Evolutionary conservation across 35 echinoderm and acorn worm species (phyloP), one percentile per base, ranked within the genome.

Genomic region (Hemicentrotus pulcherrimus): DNA sequence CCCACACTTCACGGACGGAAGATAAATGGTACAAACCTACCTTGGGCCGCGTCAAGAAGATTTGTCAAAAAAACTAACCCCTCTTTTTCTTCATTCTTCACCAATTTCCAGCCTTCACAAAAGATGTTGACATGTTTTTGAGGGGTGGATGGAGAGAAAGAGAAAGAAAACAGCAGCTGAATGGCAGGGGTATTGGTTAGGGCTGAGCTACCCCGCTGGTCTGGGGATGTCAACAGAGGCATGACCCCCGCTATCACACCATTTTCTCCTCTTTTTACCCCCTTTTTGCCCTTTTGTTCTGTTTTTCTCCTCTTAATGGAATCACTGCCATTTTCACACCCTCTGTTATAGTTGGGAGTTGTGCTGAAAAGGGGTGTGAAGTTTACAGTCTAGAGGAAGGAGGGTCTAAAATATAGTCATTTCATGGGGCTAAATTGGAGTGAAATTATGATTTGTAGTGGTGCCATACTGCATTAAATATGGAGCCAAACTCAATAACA

Each of bases 91-190:
- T 90, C 9, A 33, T 47, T 47, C 46, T 90, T 41, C n/a, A 90
- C 88, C 88, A 18, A 47, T 46, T 90, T 90, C 88, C 88, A 90
- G 32, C 30, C 88, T 47, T 93, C 48, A 93, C 91, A 93, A 93
- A 93, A 55, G 32, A 93, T 47, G 91, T 93, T 93, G 91, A 93
- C 91, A 93, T 93, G 91, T 93, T 93, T 93, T 93, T 24, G 46
- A 31, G 48, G 28, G 46, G 0, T 47, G 48, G 32, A 58, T 12
- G 48, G 31, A 93, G 41, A 93, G 48, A 93, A 47, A 93, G 88
- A 90, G 88, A 33, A 90, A 41, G 88, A 90, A 90, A 41, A 90
- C 88, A 90, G 88, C 88, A 41, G 88, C 31, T 90, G 88, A 41
- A 90, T 45, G 32, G 24, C 5, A 47, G 88, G 88, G 88, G 18